These are phyloP conservation scores for Leptopilina clavipes DNA, from an alignment of 1,140 invertebrate species.

Conservation along the genomic window DNA sequence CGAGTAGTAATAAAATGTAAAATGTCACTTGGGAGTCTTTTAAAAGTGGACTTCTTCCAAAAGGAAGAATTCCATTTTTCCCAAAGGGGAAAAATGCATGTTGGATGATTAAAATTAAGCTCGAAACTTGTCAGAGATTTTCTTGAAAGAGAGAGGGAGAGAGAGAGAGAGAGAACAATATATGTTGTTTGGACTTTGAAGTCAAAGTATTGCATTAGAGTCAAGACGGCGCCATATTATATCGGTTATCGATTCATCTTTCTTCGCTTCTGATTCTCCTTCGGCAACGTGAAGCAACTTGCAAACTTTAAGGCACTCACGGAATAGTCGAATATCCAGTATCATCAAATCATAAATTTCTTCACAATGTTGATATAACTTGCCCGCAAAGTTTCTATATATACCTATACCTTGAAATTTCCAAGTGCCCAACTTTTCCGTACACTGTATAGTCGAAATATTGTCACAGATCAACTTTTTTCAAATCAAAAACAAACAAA, in stretches of 20 bases:
- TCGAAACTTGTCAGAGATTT: too few relatives aligned
- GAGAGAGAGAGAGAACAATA: neutral
- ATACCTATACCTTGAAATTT: too few relatives aligned
- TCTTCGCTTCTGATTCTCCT: slow-evolving; percentile 17
- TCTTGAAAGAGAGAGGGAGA: too few relatives aligned
- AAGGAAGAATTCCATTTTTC: too few relatives aligned
- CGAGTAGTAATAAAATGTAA: too few relatives aligned
- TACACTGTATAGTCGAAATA: neutral
- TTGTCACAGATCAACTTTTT: neutral
- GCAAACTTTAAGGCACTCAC: neutral
- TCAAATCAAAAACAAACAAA: neutral
- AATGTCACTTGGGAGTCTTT: too few relatives aligned
- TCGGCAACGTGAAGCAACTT: neutral
- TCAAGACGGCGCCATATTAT: slow-evolving; percentile 25
- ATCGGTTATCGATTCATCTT: slow-evolving; percentile 33
- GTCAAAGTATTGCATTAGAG: slow-evolving; percentile 24
- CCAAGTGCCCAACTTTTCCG: neutral
- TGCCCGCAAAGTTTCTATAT: neutral
- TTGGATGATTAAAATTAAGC: too few relatives aligned
- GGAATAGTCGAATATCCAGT: slow-evolving; percentile 21
- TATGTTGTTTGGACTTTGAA: neutral
- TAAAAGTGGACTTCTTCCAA: too few relatives aligned
- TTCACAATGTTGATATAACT: slow-evolving; percentile 20
- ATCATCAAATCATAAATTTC: slow-evolving; percentile 26
- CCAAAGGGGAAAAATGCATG: too few relatives aligned